Conservation (phyloP, 2,113 vertebrate genomes). For the Phyllostomus discolor region DNA sequence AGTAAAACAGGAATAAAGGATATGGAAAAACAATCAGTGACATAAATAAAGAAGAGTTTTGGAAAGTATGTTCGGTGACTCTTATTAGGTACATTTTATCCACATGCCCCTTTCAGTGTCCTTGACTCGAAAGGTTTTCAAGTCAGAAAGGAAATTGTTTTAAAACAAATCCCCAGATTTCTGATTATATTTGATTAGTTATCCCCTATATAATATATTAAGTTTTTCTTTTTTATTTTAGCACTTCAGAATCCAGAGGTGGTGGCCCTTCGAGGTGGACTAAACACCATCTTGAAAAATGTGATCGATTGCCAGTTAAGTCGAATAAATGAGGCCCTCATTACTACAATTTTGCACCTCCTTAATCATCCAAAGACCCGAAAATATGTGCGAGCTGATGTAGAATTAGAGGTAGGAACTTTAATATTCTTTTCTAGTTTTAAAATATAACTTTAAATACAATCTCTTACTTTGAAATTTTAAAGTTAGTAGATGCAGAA, state of each 20-base stretch:
- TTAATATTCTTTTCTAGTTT: constrained; percentile 44
- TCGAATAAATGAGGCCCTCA: constrained; percentile 97
- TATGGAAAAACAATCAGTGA: neutral
- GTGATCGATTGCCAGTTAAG: constrained; percentile 98
- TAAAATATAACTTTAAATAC: constrained; percentile 20
- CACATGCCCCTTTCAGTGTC: neutral
- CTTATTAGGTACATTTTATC: neutral
- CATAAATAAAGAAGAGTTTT: neutral
- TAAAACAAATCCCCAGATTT: neutral
- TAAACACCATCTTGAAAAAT: constrained; percentile 97
- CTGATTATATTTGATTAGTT: neutral
- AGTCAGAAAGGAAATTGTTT: constrained; percentile 21
- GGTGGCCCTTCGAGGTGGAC: constrained; percentile 94
- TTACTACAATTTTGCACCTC: constrained; percentile 97
- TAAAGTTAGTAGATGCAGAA: neutral
- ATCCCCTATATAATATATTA: constrained; percentile 17
- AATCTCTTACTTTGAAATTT: constrained; percentile 10
- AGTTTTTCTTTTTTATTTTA: constrained; percentile 74
- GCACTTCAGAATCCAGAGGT: constrained; percentile 98
- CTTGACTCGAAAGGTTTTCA: constrained; percentile 18
- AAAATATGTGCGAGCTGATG: constrained; percentile 94
- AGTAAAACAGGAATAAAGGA: neutral
- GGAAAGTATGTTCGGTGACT: neutral
- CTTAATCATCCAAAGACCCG: constrained; percentile 98
- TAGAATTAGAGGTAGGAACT: constrained; percentile 93